Evolutionary conservation across 2,888 invertebrate species (phyloP).

Genomic region (Thelaira solivaga): DNA sequence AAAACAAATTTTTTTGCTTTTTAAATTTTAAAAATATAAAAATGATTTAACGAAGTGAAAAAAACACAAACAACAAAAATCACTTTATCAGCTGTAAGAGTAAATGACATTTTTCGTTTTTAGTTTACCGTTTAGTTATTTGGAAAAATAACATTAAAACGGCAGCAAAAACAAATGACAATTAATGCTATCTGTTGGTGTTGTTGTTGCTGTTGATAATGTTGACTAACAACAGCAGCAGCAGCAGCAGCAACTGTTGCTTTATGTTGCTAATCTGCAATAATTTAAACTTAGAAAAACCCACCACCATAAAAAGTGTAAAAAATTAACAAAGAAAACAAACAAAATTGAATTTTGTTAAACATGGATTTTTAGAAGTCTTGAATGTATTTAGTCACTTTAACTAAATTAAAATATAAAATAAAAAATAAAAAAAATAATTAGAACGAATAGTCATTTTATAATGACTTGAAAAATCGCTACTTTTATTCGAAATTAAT

Average conservation of each 20-base stretch:
- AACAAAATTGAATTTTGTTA: slow-evolving; percentile 38
- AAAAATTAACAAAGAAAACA: slow-evolving; percentile 38
- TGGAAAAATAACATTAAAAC: slow-evolving; percentile 21
- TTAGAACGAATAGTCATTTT: neutral
- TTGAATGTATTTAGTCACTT: slow-evolving; percentile 26
- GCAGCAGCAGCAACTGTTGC: slow-evolving; percentile 5
- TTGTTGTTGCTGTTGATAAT: slow-evolving; percentile 37
- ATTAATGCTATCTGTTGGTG: slow-evolving; percentile 27
- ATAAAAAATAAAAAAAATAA: slow-evolving; percentile 9
- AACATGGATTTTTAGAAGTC: slow-evolving; percentile 40
- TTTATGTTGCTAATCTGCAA: slow-evolving; percentile 21
- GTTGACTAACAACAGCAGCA: slow-evolving; percentile 36
- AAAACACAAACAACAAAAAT: slow-evolving; percentile 13
- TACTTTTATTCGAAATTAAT: neutral
- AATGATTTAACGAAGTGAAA: slow-evolving; percentile 31
- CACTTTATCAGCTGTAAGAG: slow-evolving; percentile 30
- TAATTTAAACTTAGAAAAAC: slow-evolving; percentile 27
- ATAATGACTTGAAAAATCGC: neutral
- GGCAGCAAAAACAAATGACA: slow-evolving; percentile 13
- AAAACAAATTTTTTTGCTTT: neutral
- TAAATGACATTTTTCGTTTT: slow-evolving; percentile 21
- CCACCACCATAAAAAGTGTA: slow-evolving; percentile 41
- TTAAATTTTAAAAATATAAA: slow-evolving; percentile 17
- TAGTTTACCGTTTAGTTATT: neutral
- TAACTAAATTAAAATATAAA: slow-evolving; percentile 15